Base-by-base conservation (phyloP, 2,888 invertebrate genomes). In the Zygogramma bicolorata region DNA sequence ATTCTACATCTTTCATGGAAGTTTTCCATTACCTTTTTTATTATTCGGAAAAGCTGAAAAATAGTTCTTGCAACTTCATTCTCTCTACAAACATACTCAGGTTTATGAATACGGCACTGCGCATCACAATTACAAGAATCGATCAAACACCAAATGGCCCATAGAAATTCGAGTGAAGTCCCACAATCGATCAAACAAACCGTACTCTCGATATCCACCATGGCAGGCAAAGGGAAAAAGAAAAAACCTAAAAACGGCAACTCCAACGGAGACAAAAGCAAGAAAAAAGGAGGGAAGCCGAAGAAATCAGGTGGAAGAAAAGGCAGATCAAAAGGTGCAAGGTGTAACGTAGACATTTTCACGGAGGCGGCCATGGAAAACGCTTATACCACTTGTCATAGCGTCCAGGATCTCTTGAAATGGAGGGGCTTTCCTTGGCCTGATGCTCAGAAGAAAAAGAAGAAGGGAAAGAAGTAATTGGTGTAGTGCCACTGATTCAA, bases 331-430 rank as follows among this genome's bases (percentile, higher is more conserved):
- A 89, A 90, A 84, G 88, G 90, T 66, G 81, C 82, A 81, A 90
- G 92, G 80, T 93, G 93, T 81, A 92, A 93, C 38, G 93, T 95
- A 66, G 96, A 97, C 81, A 94, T 97, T 82, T 92, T 97, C 82
- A 95, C 95, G 76, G 95, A 95, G 80, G 93, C 94, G 2, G 97
- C 96, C 0, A 97, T 97, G 95, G 94, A 96, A 77, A 97, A 97
- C 83, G 96, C 97, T 0, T 97, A 97, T 85, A 95, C 95, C 83
- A 95, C 95, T 0, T 97, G 97, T 79, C 97, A 97, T 84, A 97
- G 96, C 84, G 94, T 97, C 0, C 96, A 96, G 87, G 97, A 97
- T 83, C 90, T 97, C 8, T 87, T 97, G 13, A 93, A 92, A 80
- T 93, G 93, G 42, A 90, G 97, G 77, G 97, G 97, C 0, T 97